Percentiles rank a stretch among this genome's conserved stretches.
These are phyloP conservation scores for Operophtera brumata DNA, from an alignment of 2,888 invertebrate species.

Conservation along the genomic window DNA sequence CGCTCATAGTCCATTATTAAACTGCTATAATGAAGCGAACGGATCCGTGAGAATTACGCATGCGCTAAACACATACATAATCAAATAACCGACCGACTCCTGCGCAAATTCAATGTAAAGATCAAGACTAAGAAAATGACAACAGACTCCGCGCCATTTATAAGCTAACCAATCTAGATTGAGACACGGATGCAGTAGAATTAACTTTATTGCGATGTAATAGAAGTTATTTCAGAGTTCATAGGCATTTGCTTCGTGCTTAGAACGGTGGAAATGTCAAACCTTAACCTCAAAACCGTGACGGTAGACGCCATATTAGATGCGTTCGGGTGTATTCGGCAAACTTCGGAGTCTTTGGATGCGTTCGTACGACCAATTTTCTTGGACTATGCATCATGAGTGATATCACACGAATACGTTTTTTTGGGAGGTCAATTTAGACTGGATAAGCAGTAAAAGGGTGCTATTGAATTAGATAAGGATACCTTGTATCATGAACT, in stretches of 20 bases:
- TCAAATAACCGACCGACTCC: constrained; percentile 53
- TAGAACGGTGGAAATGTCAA: constrained; percentile 74
- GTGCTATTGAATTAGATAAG: constrained; percentile 65
- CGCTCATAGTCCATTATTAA: constrained; percentile 50
- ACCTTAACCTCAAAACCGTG: constrained; percentile 80
- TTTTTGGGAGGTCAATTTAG: constrained; percentile 42
- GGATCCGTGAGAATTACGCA: constrained; percentile 62
- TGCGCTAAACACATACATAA: constrained; percentile 50
- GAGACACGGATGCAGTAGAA: constrained; percentile 37
- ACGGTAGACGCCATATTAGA: constrained; percentile 69
- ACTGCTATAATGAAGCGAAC: constrained; percentile 51
- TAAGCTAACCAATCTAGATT: constrained; percentile 40
- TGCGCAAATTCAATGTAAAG: constrained; percentile 71
- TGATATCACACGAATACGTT: not conserved
- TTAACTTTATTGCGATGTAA: constrained; percentile 41
- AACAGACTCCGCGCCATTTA: constrained; percentile 58
- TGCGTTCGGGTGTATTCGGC: constrained; percentile 59
- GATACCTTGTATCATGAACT: constrained; percentile 64
- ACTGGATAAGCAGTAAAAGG: constrained; percentile 48
- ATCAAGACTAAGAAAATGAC: constrained; percentile 63
- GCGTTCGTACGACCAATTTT: constrained; percentile 46
- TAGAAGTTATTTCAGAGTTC: constrained; percentile 36
- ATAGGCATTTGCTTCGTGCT: constrained; percentile 42
- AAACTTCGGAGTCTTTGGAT: constrained; percentile 48
- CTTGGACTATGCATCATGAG: constrained; percentile 39